Evolutionary conservation across 2,113 vertebrate species (phyloP), one percentile per base, ranked within the genome.

Genomic region (Bostrychus sinensis): DNA sequence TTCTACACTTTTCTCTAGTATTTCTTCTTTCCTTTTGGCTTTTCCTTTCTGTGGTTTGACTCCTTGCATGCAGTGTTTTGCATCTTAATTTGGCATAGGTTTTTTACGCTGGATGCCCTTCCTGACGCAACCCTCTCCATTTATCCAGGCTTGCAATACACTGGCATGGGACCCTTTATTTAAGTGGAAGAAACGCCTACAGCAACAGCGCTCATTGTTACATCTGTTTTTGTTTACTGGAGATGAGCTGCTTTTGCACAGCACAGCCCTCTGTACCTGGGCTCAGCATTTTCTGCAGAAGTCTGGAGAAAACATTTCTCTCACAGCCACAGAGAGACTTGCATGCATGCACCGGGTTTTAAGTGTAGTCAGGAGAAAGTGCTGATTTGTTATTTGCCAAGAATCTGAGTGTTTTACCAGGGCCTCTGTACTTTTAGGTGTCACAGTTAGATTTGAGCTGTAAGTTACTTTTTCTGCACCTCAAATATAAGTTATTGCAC

Each of bases 141-240:
- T n/a, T n/a, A n/a, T n/a, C n/a, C n/a, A n/a, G n/a, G n/a, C n/a
- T n/a, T n/a, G n/a, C n/a, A n/a, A n/a, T n/a, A n/a, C n/a, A n/a
- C n/a, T n/a, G n/a, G n/a, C n/a, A n/a, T n/a, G n/a, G n/a, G n/a
- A n/a, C n/a, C n/a, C 71, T 68, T 76, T 60, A 36, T 46, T 46
- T 78, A n/a, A n/a, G n/a, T n/a, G 70, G 54, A 43, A 56, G 20
- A 77, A 9, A 22, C 1, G 9, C 25, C 42, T 60, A n/a, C 70
- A 68, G 66, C 71, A 78, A 72, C 63, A 38, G 26, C 14, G 12
- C 22, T 50, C 66, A 56, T 77, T 77, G 81, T 64, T 62, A 45
- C 82, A 86, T 72, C 81, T 84, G 77, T 81, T 84, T 79, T 71
- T 86, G 74, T 79, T 88, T 86, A 76, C 66, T 56, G 17, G 56